phyloP scores from a whole-genome alignment of 2,797 vertebrate genomes.

The Aeoliscus strigatus region DNA sequence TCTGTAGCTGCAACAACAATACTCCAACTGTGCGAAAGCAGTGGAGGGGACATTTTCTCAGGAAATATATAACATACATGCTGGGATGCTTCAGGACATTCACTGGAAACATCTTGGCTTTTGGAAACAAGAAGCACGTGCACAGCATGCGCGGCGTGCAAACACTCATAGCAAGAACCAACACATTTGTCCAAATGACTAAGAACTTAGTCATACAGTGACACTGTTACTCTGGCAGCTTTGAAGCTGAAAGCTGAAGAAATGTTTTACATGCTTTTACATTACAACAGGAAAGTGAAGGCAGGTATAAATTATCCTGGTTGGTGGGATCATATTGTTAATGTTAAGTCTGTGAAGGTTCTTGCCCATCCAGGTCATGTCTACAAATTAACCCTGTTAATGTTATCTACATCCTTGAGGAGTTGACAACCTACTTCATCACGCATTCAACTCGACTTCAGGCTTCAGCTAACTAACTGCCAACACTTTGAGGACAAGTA shows the following conservation, averaged over 20 bases:
- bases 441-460: no score
- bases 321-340: no score
- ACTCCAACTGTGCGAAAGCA: constrained; percentile 21
- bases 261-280: no score
- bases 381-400: no score
- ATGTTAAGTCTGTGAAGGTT: no score
- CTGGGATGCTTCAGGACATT: neutral
- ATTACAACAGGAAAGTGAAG: no score
- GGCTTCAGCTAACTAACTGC: no score
- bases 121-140: neutral
- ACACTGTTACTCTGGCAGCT: neutral
- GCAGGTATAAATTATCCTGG: no score
- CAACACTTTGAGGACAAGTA: no score
- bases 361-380: no score
- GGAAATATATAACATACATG: constrained; percentile 1
- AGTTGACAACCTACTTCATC: no score
- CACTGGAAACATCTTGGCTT: constrained; percentile 9
- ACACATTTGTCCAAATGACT: constrained; percentile 14
- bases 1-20: constrained; percentile 13
- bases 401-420: no score
- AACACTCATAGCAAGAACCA: constrained; percentile 7
- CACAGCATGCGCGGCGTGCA: neutral
- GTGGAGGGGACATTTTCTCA: constrained; percentile 20
- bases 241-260: neutral
- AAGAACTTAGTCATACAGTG: constrained; percentile 16